Conservation (phyloP, 2,888 invertebrate species). For the Glaucopsyche alexis region DNA sequence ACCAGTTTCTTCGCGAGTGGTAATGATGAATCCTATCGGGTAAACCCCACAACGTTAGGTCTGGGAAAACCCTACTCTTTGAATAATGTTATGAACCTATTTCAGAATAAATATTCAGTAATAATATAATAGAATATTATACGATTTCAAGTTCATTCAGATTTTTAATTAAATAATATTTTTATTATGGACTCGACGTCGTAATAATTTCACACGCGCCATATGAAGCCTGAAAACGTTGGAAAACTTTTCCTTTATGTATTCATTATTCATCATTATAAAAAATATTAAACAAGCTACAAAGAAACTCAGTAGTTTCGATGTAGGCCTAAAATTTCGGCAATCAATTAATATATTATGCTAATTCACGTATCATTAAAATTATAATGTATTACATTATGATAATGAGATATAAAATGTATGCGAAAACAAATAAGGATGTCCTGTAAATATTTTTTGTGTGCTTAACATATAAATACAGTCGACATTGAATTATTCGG, state of each 20-base stretch:
- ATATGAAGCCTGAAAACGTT: not conserved
- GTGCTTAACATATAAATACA: conserved; percentile 16
- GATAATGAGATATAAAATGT: conserved; percentile 22
- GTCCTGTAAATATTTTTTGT: conserved; percentile 29
- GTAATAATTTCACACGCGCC: not conserved
- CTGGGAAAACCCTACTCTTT: conserved; percentile 5
- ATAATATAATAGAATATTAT: too few species aligned
- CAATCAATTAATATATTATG: conserved; percentile 4
- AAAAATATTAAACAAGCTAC: not conserved
- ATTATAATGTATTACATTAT: conserved; percentile 30
- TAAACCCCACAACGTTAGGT: conserved; percentile 16
- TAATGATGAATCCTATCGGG: conserved; percentile 18
- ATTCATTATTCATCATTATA: not conserved
- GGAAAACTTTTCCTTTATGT: not conserved
- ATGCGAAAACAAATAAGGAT: conserved; percentile 27
- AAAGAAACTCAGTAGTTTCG: not conserved
- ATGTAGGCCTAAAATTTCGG: not conserved
- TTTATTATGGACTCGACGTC: not conserved
- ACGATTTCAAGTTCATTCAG: not conserved
- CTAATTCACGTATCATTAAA: conserved; percentile 18
- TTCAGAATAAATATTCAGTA: not conserved
- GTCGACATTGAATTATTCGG: too few species aligned
- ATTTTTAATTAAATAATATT: not conserved
- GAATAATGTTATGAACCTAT: not conserved
- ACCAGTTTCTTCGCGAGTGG: conserved; percentile 66